These are phyloP conservation scores for Istiophorus platypterus DNA, from an alignment of 2,113 vertebrate genomes.

Conservation along the genomic window DNA sequence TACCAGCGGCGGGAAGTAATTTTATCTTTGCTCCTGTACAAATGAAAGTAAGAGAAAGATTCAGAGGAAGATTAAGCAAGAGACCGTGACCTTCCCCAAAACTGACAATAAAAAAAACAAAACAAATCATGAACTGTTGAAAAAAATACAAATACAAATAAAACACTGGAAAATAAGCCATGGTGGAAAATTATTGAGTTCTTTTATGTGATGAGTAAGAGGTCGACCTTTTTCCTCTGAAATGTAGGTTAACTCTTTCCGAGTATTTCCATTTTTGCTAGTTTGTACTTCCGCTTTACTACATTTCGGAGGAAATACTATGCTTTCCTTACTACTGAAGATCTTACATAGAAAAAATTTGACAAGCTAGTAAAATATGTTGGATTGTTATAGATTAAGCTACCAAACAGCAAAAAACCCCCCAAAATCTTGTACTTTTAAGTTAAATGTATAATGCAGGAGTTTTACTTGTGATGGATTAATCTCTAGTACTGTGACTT, in stretches of 20 bases:
- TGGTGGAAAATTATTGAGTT: neutral
- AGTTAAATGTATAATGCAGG: neutral
- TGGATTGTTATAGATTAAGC: no score
- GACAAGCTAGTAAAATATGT: no score
- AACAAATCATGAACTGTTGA: neutral
- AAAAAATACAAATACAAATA: neutral
- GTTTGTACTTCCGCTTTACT: no score
- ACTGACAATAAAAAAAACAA: neutral
- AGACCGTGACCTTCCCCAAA: neutral
- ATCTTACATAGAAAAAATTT: no score
- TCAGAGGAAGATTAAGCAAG: neutral
- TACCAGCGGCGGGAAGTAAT: slow-evolving; percentile 3
- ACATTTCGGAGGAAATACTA: no score
- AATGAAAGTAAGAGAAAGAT: neutral
- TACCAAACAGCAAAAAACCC: no score
- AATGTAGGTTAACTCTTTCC: no score
- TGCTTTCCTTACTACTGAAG: no score
- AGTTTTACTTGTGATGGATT: neutral
- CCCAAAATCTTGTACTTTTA: no score
- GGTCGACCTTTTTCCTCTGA: no score
- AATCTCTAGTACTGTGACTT: neutral
- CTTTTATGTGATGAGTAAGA: no score
- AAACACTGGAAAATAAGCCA: neutral
- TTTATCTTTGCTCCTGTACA: neutral
- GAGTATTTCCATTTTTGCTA: no score